Conservation (phyloP, 2,888 invertebrate genomes). For the Drosophila differens region DNA sequence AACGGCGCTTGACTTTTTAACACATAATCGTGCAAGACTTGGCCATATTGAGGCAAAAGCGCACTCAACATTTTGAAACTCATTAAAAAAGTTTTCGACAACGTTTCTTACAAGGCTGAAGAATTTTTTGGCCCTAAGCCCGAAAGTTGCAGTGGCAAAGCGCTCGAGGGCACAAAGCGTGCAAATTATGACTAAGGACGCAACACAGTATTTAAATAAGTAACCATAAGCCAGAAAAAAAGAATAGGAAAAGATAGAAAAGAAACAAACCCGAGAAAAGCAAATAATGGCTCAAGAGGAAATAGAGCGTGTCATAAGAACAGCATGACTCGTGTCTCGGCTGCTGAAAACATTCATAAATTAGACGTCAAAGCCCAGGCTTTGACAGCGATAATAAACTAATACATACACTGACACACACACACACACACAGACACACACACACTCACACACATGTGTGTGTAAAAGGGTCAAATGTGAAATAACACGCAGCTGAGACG, state of each 20-base stretch:
- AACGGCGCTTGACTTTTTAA: constrained; percentile 1
- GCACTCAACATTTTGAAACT: constrained; percentile 76
- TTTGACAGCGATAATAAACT: constrained; percentile 54
- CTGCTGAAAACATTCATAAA: constrained; percentile 69
- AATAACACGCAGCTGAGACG: constrained; percentile 49
- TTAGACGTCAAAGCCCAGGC: constrained; percentile 73
- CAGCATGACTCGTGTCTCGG: constrained; percentile 52
- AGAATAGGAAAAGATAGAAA: constrained; percentile 1
- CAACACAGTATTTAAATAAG: constrained; percentile 41
- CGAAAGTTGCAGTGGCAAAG: constrained; percentile 39
- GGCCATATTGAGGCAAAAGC: constrained; percentile 48
- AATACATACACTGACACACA: constrained; percentile 13
- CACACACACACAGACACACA: constrained; percentile 1
- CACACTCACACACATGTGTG: constrained; percentile 5
- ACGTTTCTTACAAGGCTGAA: constrained; percentile 50
- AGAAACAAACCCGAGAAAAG: background rate
- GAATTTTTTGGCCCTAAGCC: constrained; percentile 39
- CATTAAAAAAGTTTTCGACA: constrained; percentile 75
- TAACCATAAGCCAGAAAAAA: constrained; percentile 23
- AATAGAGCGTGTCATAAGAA: constrained; percentile 51
- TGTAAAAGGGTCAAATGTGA: constrained; percentile 69
- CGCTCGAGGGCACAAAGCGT: constrained; percentile 9
- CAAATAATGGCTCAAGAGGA: constrained; percentile 23
- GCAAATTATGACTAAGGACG: constrained; percentile 15
- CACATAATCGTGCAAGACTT: constrained; percentile 1